Evolutionary conservation across 2,888 invertebrate species (phyloP), one percentile per base, ranked within the genome.

Genomic region (Sericinus montela): DNA sequence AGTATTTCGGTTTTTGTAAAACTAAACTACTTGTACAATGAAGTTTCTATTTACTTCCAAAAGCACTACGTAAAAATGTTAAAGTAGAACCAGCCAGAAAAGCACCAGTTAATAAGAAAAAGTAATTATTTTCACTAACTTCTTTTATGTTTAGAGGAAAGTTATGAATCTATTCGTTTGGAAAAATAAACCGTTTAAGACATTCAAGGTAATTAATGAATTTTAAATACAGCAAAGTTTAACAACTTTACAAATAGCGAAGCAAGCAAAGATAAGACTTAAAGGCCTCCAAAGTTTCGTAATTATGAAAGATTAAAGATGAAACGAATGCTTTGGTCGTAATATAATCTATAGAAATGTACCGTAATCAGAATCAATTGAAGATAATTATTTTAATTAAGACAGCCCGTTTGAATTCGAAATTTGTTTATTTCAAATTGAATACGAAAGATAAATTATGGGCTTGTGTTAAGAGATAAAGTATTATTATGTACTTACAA

Each of bases 291-390:
- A 45, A 50, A 50, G 45, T 50, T 50, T 45, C 19, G 40, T 50
- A 50, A 50, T 50, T 50, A 50, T 50, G 50, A 45, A 50, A 50
- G 50, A 50, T 49, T 49, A 49, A 49, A 50, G 50, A 50, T 50
- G 50, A 45, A 50, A 50, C 40, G 40, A 35, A 30, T 30, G 36
- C 16, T 50, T 45, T 35, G 23, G 10, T 40, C 32, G 32, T 16
- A 45, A 36, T 40, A 16, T 32, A 40, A 40, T 29, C 35, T 29
- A 39, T 35, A 16, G 30, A 38, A 34, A 44, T 44, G 19, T 19
- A 25, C 28, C 25, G 44, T 44, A 23, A 35, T 30, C 29, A 14
- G 16, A 19, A 44, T 40, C 35, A 49, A 40, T 44, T 35, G 49
- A 9, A 38, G 16, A 38, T 43, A 19, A 19, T 36, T 41, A 11